Evolutionary conservation across 1,140 invertebrate species (phyloP), one percentile per base, ranked within the genome.

Genomic region (Drosophila murphyi): DNA sequence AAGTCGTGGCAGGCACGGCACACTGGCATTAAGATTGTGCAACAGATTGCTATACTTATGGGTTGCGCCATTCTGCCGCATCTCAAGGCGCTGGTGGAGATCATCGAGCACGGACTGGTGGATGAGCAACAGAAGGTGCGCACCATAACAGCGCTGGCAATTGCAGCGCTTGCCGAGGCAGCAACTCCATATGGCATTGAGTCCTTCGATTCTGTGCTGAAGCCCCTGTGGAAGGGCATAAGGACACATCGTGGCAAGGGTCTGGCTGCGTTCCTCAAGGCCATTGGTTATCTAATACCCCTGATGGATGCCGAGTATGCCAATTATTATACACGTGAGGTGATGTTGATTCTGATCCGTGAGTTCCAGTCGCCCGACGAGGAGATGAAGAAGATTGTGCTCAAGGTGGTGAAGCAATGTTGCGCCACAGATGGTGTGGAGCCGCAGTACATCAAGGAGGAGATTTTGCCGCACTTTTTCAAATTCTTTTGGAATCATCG

Each of bases 331-430:
- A 99, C 99, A 10, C 95, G 98, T 76, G 99, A 99, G 96, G 99
- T 99, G 86, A 99, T 99, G 99, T 94, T 99, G 91, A 99, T 99
- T 93, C 94, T 99, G 5, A 99, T 99, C 90, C 95, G 99, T 93
- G 99, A 99, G 94, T 99, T 99, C 93, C 98, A 99, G 93, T 99
- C 98, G 51, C 99, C 99, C 2, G 99, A 99, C 93, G 99, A 99
- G 93, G 99, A 99, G 95, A 99, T 99, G 99, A 99, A 99, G 92
- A 99, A 99, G 92, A 99, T 99, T 94, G 99, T 99, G 1, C 94
- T 99, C 43, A 99, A 99, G 94, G 98, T 99, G 72, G 99, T 99
- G n/a, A 99, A 99, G 93, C 99, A 99, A 93, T 99, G 99, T 94
- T 99, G 99, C 93, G 98, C 97, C 8, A 99, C 99, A 0, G 99